Percentiles rank a stretch among this genome's conserved stretches.
phyloP scores from a whole-genome alignment of 2,113 vertebrate genomes.

The Macaca fascicularis region DNA sequence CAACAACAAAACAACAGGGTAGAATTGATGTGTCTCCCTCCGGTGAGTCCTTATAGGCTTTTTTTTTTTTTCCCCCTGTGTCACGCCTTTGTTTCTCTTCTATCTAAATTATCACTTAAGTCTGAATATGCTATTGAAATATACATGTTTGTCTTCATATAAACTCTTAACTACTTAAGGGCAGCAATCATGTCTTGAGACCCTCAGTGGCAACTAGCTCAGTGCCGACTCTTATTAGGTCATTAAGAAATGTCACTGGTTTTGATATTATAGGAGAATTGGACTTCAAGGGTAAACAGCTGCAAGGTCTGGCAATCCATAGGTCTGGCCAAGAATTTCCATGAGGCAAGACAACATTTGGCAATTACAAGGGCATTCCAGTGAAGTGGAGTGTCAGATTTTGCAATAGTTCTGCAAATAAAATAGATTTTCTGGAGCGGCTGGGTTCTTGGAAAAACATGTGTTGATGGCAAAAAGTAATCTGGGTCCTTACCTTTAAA shows the following conservation, averaged over 20 bases:
- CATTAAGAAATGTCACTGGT: slow-evolving; percentile 23
- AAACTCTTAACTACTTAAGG: background rate
- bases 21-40: background rate
- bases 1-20: too few species aligned
- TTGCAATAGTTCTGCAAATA: slow-evolving; percentile 72
- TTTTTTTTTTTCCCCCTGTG: background rate
- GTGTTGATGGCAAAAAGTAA: slow-evolving; percentile 30
- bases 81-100: background rate
- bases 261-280: slow-evolving; percentile 51
- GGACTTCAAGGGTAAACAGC: slow-evolving; percentile 60
- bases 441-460: slow-evolving; percentile 62
- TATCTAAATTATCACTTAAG: background rate
- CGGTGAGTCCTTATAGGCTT: background rate
- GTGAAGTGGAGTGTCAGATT: slow-evolving; percentile 54
- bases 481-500: slow-evolving; percentile 25
- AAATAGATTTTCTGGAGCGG: slow-evolving; percentile 66
- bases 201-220: background rate
- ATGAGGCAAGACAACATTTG: slow-evolving; percentile 67
- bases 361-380: slow-evolving; percentile 64
- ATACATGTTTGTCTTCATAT: background rate
- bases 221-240: background rate
- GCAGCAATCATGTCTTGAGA: background rate
- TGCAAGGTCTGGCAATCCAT: slow-evolving; percentile 61
- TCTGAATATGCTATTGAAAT: background rate
- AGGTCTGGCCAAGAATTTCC: slow-evolving; percentile 72